Percentiles rank a stretch among this genome's conserved stretches.
These are phyloP conservation scores for Lontra canadensis DNA, from an alignment of 2,113 vertebrate genomes.

Conservation along the genomic window DNA sequence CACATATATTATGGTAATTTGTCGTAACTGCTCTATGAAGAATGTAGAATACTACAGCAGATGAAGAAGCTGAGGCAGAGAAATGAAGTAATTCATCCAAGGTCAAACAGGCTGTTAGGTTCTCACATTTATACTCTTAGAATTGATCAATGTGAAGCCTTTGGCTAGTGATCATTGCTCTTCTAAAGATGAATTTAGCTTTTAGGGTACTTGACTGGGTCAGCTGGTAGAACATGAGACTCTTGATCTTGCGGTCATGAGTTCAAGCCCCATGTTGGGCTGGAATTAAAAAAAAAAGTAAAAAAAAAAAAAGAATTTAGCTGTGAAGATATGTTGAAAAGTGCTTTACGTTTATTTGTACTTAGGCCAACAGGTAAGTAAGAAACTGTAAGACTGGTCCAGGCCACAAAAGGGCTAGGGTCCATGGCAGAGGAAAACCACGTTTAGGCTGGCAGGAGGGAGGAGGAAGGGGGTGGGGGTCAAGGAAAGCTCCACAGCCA, in stretches of 20 bases:
- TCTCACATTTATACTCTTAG: neutral
- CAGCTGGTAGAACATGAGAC: neutral
- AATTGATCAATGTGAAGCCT: neutral
- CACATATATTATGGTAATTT: neutral
- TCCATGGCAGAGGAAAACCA: neutral
- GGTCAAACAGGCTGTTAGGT: neutral
- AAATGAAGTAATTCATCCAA: neutral
- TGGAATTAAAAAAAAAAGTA: neutral
- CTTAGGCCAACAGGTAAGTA: neutral
- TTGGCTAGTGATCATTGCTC: neutral
- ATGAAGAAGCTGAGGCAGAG: neutral
- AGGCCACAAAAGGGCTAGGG: neutral
- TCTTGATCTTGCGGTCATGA: neutral
- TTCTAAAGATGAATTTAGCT: neutral
- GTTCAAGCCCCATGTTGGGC: neutral
- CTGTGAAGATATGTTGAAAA: neutral
- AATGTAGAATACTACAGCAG: neutral
- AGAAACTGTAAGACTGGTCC: neutral
- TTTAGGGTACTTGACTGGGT: neutral
- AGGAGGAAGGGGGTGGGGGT: neutral
- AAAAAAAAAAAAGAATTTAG: neutral
- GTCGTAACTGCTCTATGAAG: neutral
- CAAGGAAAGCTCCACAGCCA: neutral
- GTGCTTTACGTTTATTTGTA: neutral
- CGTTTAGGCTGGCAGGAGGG: neutral